These are phyloP conservation scores for Lepidurus arcticus DNA, from an alignment of 1,140 invertebrate species.

Conservation along the genomic window DNA sequence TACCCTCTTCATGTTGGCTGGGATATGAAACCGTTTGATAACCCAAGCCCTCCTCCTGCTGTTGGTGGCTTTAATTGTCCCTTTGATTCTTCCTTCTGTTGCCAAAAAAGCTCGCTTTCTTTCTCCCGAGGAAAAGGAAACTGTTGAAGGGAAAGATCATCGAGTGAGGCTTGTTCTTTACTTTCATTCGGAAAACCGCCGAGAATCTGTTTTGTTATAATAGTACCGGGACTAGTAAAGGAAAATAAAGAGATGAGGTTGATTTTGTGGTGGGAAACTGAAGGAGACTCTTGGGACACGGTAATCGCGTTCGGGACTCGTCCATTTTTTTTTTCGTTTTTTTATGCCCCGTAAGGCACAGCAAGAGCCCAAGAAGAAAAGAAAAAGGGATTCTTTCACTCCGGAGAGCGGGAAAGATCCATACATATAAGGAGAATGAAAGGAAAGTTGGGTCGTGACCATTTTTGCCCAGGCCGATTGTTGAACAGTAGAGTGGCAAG, in stretches of 20 bases:
- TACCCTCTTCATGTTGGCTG: constrained; percentile 12
- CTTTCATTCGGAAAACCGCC: neutral
- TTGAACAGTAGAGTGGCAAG: neutral
- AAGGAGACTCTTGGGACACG: neutral
- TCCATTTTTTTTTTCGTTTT: neutral
- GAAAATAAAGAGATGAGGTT: constrained; percentile 8
- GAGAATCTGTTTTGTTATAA: neutral
- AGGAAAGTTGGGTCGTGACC: no score
- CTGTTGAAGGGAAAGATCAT: neutral
- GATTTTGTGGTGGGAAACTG: constrained; percentile 21
- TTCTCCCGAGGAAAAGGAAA: neutral
- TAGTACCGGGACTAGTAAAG: neutral
- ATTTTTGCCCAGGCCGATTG: neutral
- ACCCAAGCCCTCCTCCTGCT: neutral
- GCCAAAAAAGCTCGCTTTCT: neutral
- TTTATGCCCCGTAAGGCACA: neutral
- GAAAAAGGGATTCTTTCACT: neutral
- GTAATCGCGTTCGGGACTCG: constrained; percentile 1
- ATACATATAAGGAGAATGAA: no score
- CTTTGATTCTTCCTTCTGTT: constrained; percentile 15
- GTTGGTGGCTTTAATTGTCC: constrained; percentile 17
- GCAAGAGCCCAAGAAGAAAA: neutral
- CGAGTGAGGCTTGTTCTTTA: neutral
- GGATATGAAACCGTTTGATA: constrained; percentile 22
- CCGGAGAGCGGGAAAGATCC: neutral